Evolutionary conservation across 2,888 invertebrate species (phyloP).

Genomic region (Aproaerema taeniolella): DNA sequence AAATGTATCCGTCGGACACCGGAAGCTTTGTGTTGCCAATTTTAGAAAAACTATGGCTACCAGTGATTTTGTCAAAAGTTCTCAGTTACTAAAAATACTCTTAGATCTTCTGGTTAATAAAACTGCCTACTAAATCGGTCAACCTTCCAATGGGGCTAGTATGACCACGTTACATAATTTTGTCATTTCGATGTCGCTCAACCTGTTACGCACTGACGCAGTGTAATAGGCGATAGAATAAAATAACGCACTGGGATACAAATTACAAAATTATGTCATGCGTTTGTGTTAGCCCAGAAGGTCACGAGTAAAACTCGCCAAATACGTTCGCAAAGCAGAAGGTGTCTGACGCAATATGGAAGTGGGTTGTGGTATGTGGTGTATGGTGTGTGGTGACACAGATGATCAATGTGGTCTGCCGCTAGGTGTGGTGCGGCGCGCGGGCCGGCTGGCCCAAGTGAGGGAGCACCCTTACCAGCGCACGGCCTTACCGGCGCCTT

Average conservation of each 20-base stretch:
- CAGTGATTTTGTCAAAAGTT: background rate
- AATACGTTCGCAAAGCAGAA: conserved; percentile 16
- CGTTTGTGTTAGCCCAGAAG: too few relatives aligned
- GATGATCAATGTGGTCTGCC: conserved; percentile 70
- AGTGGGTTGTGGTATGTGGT: conserved; percentile 37
- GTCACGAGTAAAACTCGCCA: too few relatives aligned
- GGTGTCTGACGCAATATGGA: conserved; percentile 26
- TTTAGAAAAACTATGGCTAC: background rate
- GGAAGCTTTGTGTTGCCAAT: conserved; percentile 8
- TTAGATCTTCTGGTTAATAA: too few relatives aligned
- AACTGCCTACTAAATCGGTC: too few relatives aligned
- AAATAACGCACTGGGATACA: too few relatives aligned
- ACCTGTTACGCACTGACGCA: too few relatives aligned
- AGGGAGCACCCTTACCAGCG: conserved; percentile 99
- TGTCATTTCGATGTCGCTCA: too few relatives aligned
- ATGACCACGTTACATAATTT: too few relatives aligned
- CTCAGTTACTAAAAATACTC: too few relatives aligned
- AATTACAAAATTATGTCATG: too few relatives aligned
- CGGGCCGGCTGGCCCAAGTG: conserved; percentile 91
- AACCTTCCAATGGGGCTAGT: too few relatives aligned
- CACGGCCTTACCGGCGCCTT: conserved; percentile 86
- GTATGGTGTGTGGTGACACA: conserved; percentile 43
- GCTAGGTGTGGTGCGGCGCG: conserved; percentile 90
- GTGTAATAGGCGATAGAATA: too few relatives aligned
- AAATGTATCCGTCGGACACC: conserved; percentile 22